Base-by-base conservation (phyloP, 2,113 vertebrate species). In the Capra hircus region DNA sequence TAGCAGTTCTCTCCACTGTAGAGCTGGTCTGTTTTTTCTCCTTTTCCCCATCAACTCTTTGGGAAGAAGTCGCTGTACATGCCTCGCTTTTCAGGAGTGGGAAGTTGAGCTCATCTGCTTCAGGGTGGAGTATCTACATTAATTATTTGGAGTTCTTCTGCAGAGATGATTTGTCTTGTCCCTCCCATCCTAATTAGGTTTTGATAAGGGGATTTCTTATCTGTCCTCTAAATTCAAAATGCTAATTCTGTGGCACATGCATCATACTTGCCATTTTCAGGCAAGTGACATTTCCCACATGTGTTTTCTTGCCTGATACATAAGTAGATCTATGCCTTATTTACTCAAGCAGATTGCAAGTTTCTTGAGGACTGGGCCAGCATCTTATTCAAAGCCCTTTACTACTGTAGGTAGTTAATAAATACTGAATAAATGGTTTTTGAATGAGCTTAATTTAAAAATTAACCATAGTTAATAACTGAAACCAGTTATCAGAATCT, bases 161-260 rank as follows among this genome's bases (percentile, higher is more conserved):
- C 23, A n/a, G 21, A 67, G 78, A 45, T 11, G 12, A 43, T 77
- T 74, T 50, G 55, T 89, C 57, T 71, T 5, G 85, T 83, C 77
- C 67, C 62, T 88, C 19, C 57, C 16, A 50, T 78, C 40, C 48
- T 94, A 91, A 92, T 57, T 96, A 57, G 53, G 33, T 94, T 92
- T 96, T 57, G 48, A 94, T 67, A 82, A 87, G 84, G 27, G 84
- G 52, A 87, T 95, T 96, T 93, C 64, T 93, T 97, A 71, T 94
- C 94, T 96, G 71, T 89, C 33, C 43, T 97, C 91, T 98, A 77
- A 91, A 94, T 96, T 96, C 57, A 88, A 77, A 88, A 84, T 90
- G 57, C 74, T 96, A 93, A 93, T 92, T 81, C 81, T 78, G 28
- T 86, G 64, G 30, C 23, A 53, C 62, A 95, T 90, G 40, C 28